Evolutionary conservation across 1,140 invertebrate species (phyloP), one percentile per base, ranked within the genome.

Genomic region (Dendroctonus ponderosae): DNA sequence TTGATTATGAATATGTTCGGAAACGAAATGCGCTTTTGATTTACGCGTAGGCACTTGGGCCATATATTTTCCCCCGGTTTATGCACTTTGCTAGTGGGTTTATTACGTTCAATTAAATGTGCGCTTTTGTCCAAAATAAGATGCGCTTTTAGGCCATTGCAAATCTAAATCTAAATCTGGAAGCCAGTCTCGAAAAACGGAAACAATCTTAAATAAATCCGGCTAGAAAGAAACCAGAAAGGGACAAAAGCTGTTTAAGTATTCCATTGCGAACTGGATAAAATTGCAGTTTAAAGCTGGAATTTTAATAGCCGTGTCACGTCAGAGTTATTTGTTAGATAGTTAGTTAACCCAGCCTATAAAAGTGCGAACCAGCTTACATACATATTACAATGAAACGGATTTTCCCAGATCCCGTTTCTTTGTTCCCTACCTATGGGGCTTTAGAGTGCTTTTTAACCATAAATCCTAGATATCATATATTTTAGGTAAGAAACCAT

Each of bases 241-340:
- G 7, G 39, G 46, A 60, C 43, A 37, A 49, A 62, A 41, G 42
- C 59, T 62, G 59, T 63, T 63, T 63, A 63, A 44, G 52, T 56
- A 63, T 63, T 63, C 61, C 52, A 54, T 38, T 43, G 50, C 50
- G n/a, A 54, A 63, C 61, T 54, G 51, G 61, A 44, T 65, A 65
- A 57, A 57, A 65, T 65, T 65, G 44, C 62, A 65, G 53, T 65
- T 56, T 57, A 56, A 65, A 57, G 52, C 62, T 49, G 53, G 62
- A 65, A 65, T 57, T 65, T 65, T 65, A 57, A 65, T 57, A 57
- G 52, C 53, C 26, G 53, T 48, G 44, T 65, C 62, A 65, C 62
- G 62, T 56, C 51, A 44, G 41, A 63, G 62, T 63, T 63, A 63
- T 63, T 63, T 63, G 62, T 63, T 63, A 63, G 62, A 63, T 63